These are phyloP conservation scores for Diadegma fenestrale DNA, from an alignment of 2,888 invertebrate genomes.

Conservation along the genomic window DNA sequence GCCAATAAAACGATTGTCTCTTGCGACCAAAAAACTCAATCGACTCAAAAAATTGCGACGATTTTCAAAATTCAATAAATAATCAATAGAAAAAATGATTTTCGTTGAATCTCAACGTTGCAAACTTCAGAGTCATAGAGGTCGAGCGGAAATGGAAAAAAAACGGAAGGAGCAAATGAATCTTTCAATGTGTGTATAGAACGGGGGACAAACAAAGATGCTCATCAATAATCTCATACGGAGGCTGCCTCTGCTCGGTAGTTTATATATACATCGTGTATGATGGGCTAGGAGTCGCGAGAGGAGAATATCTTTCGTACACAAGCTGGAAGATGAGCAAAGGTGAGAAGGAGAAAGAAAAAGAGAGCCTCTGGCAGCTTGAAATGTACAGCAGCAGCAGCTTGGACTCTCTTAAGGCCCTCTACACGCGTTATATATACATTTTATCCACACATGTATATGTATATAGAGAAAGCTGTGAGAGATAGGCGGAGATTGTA, in stretches of 20 bases:
- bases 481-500: slow-evolving; percentile 84
- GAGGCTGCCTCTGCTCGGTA: slow-evolving; percentile 61
- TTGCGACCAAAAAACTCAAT: no score
- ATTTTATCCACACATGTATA: background rate
- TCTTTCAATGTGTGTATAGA: slow-evolving; percentile 29
- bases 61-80: no score
- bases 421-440: slow-evolving; percentile 42
- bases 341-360: slow-evolving; percentile 32
- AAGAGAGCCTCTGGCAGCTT: slow-evolving; percentile 55
- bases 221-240: slow-evolving; percentile 80
- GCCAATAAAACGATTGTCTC: no score
- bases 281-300: slow-evolving; percentile 50
- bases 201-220: slow-evolving; percentile 81
- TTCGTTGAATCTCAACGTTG: no score
- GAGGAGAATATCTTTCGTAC: slow-evolving; percentile 40
- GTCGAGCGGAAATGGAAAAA: background rate
- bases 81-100: no score
- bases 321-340: slow-evolving; percentile 41
- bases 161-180: slow-evolving; percentile 28
- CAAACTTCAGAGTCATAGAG: no score
- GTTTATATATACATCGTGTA: slow-evolving; percentile 48
- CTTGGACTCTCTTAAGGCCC: slow-evolving; percentile 68
- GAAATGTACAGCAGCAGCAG: slow-evolving; percentile 60
- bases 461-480: slow-evolving; percentile 71
- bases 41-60: no score